Base-by-base conservation (phyloP, 2,797 vertebrate species). In the Sardinella longiceps region DNA sequence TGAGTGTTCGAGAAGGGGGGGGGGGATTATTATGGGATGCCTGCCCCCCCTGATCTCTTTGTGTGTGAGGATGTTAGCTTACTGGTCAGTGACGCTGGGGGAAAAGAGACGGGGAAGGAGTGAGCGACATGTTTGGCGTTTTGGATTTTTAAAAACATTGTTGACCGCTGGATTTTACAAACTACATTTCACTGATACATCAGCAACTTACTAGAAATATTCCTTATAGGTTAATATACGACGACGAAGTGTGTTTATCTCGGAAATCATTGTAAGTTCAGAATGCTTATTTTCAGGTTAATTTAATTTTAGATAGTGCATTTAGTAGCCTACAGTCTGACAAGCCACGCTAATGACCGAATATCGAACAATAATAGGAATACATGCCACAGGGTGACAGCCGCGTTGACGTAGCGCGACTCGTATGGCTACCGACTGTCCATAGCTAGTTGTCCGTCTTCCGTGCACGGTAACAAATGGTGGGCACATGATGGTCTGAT, bases 11-110 rank as follows among this genome's bases (percentile, higher is more conserved):
- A 66, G 87, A 80, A 85, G 87, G 82, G 86, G 84, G 84, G 85
- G 93, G 90, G 91, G 90, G 92, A 93, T 95, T 95, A 95, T 95
- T 96, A 95, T 96, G 95, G 95, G 95, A 96, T 96, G 95, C 93
- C 94, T 95, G 94, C 94, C 94, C 95, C 94, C 70, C 66, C 66
- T 84, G 84, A 85, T 88, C 87, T 91, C 89, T 96, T 95, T 96
- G 95, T 96, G 95, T 94, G 94, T 93, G 94, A 94, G 93, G 95
- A 94, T 94, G 94, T 95, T 95, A 93, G 95, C 94, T 95, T 86
- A 82, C 83, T 91, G 92, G 93, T 91, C 89, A 93, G 90, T 93
- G 84, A 94, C 93, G 93, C 84, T 91, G 92, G 92, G 94, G 93
- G 89, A 82, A 58, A 81, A 91, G 87, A 89, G 89, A 90, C 91